Percentiles rank a stretch among this genome's conserved stretches.
These are phyloP conservation scores for Oithona nana DNA, from an alignment of 2,888 invertebrate genomes.

Conservation along the genomic window DNA sequence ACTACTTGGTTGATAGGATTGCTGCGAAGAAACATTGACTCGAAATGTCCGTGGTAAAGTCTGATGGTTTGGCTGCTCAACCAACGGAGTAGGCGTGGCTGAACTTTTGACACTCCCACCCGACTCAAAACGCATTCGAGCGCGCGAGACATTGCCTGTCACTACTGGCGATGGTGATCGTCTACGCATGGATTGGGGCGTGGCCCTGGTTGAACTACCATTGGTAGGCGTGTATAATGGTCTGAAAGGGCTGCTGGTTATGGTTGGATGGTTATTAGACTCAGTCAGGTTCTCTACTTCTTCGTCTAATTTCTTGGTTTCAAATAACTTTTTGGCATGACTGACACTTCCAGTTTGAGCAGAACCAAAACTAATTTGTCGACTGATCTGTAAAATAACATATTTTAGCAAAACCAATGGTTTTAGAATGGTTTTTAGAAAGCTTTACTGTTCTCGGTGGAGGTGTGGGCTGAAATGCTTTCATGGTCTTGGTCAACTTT, in stretches of 20 bases:
- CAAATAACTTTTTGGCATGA: neutral
- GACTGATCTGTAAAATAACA: neutral
- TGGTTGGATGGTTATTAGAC: neutral
- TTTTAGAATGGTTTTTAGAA: neutral
- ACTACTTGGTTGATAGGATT: too few species aligned
- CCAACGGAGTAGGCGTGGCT: too few species aligned
- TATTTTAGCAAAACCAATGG: neutral
- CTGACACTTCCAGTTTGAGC: neutral
- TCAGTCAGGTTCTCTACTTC: neutral
- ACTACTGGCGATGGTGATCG: slow-evolving; percentile 10
- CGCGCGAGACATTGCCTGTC: slow-evolving; percentile 4
- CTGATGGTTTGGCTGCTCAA: too few species aligned
- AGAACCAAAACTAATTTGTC: neutral
- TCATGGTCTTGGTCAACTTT: neutral
- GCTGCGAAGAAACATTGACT: too few species aligned
- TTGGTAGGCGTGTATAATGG: neutral
- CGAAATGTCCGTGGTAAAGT: too few species aligned
- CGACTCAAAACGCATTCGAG: neutral
- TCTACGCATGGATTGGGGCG: neutral
- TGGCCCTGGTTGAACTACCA: neutral
- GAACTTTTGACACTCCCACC: too few species aligned
- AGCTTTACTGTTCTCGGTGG: neutral
- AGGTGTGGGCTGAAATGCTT: neutral
- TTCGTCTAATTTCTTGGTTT: neutral
- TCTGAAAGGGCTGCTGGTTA: too few species aligned